Conservation (phyloP, 2,797 vertebrate genomes). For the Ctenopoma kingsleyae region DNA sequence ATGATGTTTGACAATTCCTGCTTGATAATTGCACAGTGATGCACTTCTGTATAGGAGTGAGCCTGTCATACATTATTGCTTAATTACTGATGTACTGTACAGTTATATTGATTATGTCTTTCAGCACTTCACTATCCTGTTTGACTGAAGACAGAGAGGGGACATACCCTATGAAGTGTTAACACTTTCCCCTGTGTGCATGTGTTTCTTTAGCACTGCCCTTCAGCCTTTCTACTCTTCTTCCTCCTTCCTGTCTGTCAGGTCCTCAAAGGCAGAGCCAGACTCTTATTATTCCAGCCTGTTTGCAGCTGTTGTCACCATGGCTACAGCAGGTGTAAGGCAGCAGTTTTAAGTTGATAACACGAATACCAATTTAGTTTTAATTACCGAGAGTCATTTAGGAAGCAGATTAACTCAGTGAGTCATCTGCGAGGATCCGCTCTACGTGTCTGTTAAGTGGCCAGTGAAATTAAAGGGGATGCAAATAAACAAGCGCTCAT, state of each 20-base stretch:
- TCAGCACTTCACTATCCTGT: not conserved
- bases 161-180: slow-evolving; percentile 27
- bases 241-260: slow-evolving; percentile 48
- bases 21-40: not conserved
- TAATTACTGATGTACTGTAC: slow-evolving; percentile 1
- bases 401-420: slow-evolving; percentile 68
- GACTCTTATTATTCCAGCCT: slow-evolving; percentile 61
- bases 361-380: slow-evolving; percentile 74
- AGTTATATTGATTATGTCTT: slow-evolving; percentile 5
- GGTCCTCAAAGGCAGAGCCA: slow-evolving; percentile 32
- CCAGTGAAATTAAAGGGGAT: slow-evolving; percentile 65
- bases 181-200: slow-evolving; percentile 18
- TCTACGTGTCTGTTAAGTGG: slow-evolving; percentile 68
- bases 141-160: slow-evolving; percentile 11
- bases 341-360: slow-evolving; percentile 73
- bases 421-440: slow-evolving; percentile 59
- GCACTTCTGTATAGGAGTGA: not conserved
- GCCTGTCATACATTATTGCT: slow-evolving; percentile 13
- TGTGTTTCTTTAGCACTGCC: slow-evolving; percentile 34
- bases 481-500: slow-evolving; percentile 60
- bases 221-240: slow-evolving; percentile 41
- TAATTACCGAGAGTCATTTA: slow-evolving; percentile 73
- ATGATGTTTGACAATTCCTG: too few relatives aligned
- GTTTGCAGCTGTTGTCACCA: slow-evolving; percentile 65
- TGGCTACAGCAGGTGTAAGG: slow-evolving; percentile 75